These are phyloP conservation scores for Standfussiana lucernea DNA, from an alignment of 2,888 invertebrate species.

Conservation along the genomic window DNA sequence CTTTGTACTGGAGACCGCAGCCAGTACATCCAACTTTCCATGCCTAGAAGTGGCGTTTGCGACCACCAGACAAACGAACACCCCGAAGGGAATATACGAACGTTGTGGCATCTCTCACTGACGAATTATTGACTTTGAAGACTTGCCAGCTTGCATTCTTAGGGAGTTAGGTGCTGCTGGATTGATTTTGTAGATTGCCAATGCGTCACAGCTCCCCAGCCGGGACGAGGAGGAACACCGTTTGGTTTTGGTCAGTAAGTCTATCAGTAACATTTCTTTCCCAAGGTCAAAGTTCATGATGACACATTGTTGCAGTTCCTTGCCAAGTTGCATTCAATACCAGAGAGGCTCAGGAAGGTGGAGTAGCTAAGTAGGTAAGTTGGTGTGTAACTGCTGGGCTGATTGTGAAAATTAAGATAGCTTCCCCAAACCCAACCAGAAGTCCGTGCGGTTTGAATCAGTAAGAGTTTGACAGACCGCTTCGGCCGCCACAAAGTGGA, in stretches of 20 bases:
- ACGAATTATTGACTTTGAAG: not conserved
- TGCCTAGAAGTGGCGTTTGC: not conserved
- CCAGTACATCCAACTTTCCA: not conserved
- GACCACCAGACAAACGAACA: not conserved
- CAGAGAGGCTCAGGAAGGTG: not conserved
- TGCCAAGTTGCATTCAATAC: not conserved
- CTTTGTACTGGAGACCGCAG: not conserved
- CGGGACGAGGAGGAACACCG: not conserved
- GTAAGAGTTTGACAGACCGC: not conserved
- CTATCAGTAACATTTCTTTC: not conserved
- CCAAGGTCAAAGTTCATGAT: not conserved
- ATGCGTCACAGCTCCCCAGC: not conserved
- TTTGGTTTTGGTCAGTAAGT: not conserved
- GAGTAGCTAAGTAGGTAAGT: not conserved
- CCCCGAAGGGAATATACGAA: not conserved
- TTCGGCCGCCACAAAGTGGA: not conserved
- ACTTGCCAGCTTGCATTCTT: not conserved
- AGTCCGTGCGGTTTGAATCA: not conserved
- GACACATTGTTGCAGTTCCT: not conserved
- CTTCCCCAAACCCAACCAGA: not conserved
- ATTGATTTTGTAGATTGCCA: not conserved
- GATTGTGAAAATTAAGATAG: not conserved
- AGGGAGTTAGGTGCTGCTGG: too few relatives aligned
- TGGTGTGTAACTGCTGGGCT: not conserved
- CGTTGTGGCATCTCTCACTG: not conserved